Evolutionary conservation across 2,113 vertebrate species (phyloP).

Genomic region (Cinclus mexicanus): DNA sequence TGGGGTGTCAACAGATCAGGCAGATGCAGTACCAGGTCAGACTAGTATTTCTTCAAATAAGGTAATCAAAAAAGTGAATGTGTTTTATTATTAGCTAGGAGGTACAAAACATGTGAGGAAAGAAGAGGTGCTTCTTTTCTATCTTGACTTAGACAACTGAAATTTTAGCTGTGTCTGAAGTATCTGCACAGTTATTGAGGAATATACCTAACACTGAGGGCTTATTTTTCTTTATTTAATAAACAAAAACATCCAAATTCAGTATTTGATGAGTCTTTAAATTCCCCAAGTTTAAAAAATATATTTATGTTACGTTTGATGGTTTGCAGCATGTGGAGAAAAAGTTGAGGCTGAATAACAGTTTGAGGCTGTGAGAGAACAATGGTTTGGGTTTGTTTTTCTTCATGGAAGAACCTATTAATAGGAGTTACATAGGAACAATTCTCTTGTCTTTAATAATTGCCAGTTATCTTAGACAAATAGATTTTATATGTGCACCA

Average conservation of each 20-base stretch:
- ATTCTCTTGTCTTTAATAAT: not conserved
- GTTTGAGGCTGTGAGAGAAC: not conserved
- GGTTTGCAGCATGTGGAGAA: not conserved
- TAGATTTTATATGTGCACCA: not conserved
- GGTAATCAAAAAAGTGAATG: conserved; percentile 55
- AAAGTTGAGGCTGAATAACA: not conserved
- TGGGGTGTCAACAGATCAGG: conserved; percentile 59
- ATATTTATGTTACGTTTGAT: not conserved
- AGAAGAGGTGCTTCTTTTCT: not conserved
- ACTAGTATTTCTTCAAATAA: conserved; percentile 58
- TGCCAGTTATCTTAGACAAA: not conserved
- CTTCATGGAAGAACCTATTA: not conserved
- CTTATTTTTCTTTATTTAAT: not conserved
- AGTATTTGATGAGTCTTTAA: not conserved
- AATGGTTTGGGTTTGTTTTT: not conserved
- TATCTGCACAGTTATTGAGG: not conserved
- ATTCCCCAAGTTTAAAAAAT: not conserved
- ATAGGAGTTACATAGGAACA: not conserved
- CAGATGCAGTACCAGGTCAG: conserved; percentile 42
- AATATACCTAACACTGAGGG: not conserved
- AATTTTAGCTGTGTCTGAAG: not conserved
- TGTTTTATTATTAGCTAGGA: conserved; percentile 64
- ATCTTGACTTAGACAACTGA: not conserved
- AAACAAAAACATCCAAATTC: not conserved
- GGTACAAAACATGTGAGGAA: conserved; percentile 52